Percentiles rank a stretch among this genome's conserved stretches.
phyloP scores from a whole-genome alignment of 2,797 vertebrate species.

The Chanos chanos region DNA sequence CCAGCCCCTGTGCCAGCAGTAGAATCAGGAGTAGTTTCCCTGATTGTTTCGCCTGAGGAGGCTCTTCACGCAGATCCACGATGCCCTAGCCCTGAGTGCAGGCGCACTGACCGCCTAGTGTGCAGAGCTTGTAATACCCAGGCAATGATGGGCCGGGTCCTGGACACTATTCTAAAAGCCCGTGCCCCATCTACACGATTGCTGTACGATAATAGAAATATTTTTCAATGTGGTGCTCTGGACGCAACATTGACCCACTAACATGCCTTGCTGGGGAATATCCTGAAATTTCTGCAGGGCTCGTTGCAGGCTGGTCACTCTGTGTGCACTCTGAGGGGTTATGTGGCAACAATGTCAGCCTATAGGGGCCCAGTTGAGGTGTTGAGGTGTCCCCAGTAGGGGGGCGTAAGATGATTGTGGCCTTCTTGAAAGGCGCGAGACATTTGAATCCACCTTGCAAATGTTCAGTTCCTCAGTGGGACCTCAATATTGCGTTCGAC shows the following conservation, averaged over 20 bases:
- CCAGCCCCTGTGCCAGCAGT: neutral
- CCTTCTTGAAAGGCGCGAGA: too few relatives aligned
- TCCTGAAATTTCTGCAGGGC: neutral
- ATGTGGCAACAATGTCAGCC: too few relatives aligned
- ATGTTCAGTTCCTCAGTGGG: constrained; percentile 72
- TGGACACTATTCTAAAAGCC: neutral
- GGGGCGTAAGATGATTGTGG: too few relatives aligned
- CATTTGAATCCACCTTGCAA: too few relatives aligned
- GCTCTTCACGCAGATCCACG: neutral
- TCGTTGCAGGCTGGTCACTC: too few relatives aligned
- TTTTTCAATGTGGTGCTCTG: neutral
- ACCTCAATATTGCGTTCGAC: constrained; percentile 73
- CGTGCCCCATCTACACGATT: neutral
- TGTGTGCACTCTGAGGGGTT: too few relatives aligned
- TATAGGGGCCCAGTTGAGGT: too few relatives aligned
- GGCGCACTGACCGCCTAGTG: neutral
- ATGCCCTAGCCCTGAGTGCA: neutral
- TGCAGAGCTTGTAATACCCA: neutral
- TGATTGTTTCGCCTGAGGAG: neutral
- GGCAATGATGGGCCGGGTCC: neutral
- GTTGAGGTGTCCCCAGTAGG: too few relatives aligned
- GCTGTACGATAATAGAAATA: too few relatives aligned
- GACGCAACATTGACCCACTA: too few relatives aligned
- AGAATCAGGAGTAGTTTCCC: neutral
- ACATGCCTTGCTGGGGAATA: neutral